These are phyloP conservation scores for Megalonaias nervosa DNA, from an alignment of 1,140 invertebrate genomes.

Conservation along the genomic window DNA sequence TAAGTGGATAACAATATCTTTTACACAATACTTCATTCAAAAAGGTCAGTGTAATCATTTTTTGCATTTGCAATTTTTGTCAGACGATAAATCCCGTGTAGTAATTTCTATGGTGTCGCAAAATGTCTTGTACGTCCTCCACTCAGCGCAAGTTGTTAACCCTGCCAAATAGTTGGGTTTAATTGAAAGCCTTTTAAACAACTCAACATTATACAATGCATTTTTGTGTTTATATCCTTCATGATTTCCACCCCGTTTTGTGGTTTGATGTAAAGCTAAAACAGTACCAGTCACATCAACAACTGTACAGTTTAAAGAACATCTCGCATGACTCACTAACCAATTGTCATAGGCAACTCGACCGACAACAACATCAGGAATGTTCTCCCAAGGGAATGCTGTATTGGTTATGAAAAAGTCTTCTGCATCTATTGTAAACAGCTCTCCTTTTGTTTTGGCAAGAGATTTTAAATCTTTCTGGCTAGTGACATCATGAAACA, in stretches of 20 bases:
- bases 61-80: constrained; percentile 12
- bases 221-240: constrained; percentile 29
- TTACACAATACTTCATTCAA: no score
- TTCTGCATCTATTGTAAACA: constrained; percentile 37
- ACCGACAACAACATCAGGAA: constrained; percentile 44
- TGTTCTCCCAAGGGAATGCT: constrained; percentile 39
- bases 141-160: constrained; percentile 31
- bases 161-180: constrained; percentile 19
- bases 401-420: constrained; percentile 42
- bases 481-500: constrained; percentile 8
- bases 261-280: constrained; percentile 43
- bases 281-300: constrained; percentile 39
- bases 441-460: constrained; percentile 17
- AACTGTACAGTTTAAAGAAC: constrained; percentile 21
- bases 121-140: constrained; percentile 17
- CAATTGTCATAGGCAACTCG: constrained; percentile 45
- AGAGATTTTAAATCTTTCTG: constrained; percentile 14
- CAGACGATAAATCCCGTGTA: not conserved
- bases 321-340: constrained; percentile 39
- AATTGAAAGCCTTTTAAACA: constrained; percentile 18
- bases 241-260: constrained; percentile 28
- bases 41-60: not conserved
- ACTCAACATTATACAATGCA: constrained; percentile 17
- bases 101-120: constrained; percentile 15
- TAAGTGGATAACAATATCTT: no score